Evolutionary conservation across 37 sponge, comb jelly and placozoan genomes (phyloP).

Genomic region (Dysidea cf. avara): DNA sequence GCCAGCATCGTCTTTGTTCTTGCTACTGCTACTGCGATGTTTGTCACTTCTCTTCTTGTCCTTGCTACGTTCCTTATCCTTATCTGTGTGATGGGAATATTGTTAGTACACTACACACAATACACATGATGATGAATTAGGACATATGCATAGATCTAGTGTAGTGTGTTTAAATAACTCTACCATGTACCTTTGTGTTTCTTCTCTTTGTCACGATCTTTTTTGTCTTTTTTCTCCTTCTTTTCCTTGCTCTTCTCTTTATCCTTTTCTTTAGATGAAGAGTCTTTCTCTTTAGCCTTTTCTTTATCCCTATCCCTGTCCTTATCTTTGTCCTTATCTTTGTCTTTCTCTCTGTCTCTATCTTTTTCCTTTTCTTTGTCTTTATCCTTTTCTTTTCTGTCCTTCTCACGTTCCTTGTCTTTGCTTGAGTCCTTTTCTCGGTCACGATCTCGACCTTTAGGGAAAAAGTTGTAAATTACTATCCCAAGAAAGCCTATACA

Average conservation of each 20-base stretch:
- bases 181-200: not conserved
- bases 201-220: not conserved
- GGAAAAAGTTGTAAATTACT: too few relatives aligned
- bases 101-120: too few relatives aligned
- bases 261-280: too few relatives aligned
- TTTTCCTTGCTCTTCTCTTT: not conserved
- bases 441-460: too few relatives aligned
- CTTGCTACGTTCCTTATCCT: slow-evolving; percentile 13
- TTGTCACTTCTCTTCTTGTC: not conserved
- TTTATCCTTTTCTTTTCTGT: slow-evolving; percentile 2
- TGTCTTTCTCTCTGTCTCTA: slow-evolving; percentile 13
- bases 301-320: slow-evolving; percentile 1
- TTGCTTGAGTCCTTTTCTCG: too few relatives aligned
- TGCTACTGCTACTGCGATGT: not conserved
- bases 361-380: slow-evolving; percentile 20
- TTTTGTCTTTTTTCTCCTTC: not conserved
- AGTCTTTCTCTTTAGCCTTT: not conserved
- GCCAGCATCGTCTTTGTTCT: not conserved
- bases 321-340: slow-evolving; percentile 24
- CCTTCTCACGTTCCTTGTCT: slow-evolving; percentile 16
- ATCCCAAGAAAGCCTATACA: too few relatives aligned
- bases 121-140: too few relatives aligned
- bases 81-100: slow-evolving; percentile 3
- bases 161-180: not conserved
- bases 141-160: too few relatives aligned